These are phyloP conservation scores for Zapus hudsonius DNA, from an alignment of 2,113 vertebrate species.

Conservation along the genomic window DNA sequence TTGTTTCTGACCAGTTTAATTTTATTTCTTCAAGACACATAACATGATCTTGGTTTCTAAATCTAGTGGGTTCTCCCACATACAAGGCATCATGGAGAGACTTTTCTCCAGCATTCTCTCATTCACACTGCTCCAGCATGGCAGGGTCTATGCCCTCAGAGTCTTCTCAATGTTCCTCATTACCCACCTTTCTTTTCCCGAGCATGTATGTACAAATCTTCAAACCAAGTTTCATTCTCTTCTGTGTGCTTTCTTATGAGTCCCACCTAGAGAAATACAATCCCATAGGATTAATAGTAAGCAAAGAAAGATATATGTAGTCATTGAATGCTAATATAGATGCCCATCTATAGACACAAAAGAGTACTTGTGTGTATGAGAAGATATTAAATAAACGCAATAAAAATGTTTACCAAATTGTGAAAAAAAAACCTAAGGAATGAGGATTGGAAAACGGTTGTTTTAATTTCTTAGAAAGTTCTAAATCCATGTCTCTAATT, in stretches of 20 bases:
- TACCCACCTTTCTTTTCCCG: background rate
- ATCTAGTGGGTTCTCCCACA: background rate
- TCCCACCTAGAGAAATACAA: background rate
- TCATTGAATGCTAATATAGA: background rate
- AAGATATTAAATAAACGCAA: background rate
- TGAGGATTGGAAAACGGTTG: background rate
- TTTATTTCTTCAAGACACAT: background rate
- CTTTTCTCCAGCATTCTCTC: background rate
- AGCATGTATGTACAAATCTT: rapidly evolving
- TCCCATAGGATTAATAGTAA: background rate
- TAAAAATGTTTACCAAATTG: background rate
- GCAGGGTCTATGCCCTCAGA: rapidly evolving
- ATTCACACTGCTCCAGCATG: background rate
- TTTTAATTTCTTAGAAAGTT: background rate
- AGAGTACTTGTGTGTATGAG: background rate
- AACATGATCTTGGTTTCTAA: background rate
- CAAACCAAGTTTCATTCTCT: background rate
- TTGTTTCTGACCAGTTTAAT: background rate
- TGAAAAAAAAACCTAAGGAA: background rate
- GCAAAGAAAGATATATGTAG: background rate
- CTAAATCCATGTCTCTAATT: background rate
- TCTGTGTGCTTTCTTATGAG: background rate
- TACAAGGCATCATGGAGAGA: background rate
- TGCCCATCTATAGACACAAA: background rate
- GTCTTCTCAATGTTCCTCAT: background rate